Percentiles rank a stretch among this genome's conserved stretches.
Conservation (phyloP, 2,113 vertebrate genomes). For the Lasiurus borealis region DNA sequence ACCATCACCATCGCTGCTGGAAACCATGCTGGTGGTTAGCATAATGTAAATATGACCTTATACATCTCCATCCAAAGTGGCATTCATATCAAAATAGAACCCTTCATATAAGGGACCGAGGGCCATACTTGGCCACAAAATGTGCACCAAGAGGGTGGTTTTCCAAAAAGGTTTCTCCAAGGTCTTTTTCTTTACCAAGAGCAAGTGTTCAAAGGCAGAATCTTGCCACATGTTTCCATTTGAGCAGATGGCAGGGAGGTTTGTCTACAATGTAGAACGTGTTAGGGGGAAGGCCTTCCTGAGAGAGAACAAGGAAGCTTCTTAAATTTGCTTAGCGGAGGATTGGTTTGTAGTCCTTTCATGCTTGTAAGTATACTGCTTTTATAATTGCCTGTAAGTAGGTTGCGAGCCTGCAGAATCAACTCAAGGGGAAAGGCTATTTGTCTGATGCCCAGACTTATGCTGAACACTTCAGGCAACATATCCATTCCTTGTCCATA, state of each 20-base stretch:
- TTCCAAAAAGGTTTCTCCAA: constrained; percentile 88
- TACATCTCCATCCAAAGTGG: constrained; percentile 86
- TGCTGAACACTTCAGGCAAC: neutral
- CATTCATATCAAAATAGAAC: constrained; percentile 87
- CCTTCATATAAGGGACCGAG: constrained; percentile 88
- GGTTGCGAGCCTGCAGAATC: constrained; percentile 70
- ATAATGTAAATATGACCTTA: constrained; percentile 84
- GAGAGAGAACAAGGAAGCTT: constrained; percentile 86
- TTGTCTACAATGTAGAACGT: constrained; percentile 87
- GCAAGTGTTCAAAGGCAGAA: constrained; percentile 84
- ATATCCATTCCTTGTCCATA: neutral
- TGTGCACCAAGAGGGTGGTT: constrained; percentile 89
- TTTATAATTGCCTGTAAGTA: constrained; percentile 84
- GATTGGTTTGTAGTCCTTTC: constrained; percentile 84
- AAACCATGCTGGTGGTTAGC: constrained; percentile 17
- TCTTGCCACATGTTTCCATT: constrained; percentile 90
- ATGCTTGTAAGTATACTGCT: constrained; percentile 82
- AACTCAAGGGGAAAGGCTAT: constrained; percentile 32
- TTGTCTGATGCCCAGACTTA: constrained; percentile 36
- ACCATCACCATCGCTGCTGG: neutral
- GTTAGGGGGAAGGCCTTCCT: constrained; percentile 84
- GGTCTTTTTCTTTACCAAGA: constrained; percentile 88
- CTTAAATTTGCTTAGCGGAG: constrained; percentile 85
- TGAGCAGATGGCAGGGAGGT: constrained; percentile 86
- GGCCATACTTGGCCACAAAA: constrained; percentile 89